These are phyloP conservation scores for Malacoctenus gilli DNA, from an alignment of 2,797 vertebrate genomes.

Conservation along the genomic window DNA sequence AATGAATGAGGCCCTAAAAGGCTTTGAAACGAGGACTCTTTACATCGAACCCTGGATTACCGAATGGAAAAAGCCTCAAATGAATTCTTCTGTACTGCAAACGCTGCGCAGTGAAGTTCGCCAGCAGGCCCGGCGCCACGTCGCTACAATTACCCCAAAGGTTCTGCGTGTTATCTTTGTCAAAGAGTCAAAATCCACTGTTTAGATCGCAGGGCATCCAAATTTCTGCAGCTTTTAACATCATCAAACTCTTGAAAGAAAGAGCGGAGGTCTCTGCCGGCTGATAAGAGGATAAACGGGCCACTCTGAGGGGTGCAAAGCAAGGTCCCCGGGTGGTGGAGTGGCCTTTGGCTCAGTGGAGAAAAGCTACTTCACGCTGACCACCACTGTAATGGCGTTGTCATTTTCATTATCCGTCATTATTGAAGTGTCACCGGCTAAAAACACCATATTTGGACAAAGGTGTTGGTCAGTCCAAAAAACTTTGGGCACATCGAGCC, in stretches of 20 bases:
- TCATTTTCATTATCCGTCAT: constrained; percentile 73
- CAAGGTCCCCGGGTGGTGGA: constrained; percentile 57
- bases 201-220: constrained; percentile 38
- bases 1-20: constrained; percentile 71
- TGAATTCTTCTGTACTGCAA: constrained; percentile 40
- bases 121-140: constrained; percentile 10
- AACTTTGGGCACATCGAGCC: too few relatives aligned
- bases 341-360: constrained; percentile 62
- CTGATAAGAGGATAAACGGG: constrained; percentile 71
- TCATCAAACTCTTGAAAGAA: constrained; percentile 54
- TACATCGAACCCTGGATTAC: constrained; percentile 58
- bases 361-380: constrained; percentile 70
- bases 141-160: constrained; percentile 35
- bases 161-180: constrained; percentile 39
- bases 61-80: constrained; percentile 52
- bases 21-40: constrained; percentile 54
- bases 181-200: constrained; percentile 39
- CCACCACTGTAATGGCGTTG: constrained; percentile 68
- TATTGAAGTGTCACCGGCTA: constrained; percentile 52
- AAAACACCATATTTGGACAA: constrained; percentile 63
- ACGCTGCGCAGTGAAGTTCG: constrained; percentile 21
- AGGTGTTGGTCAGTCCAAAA: constrained; percentile 28
- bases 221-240: constrained; percentile 63
- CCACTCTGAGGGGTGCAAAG: constrained; percentile 56
- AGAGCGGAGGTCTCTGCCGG: constrained; percentile 40